phyloP scores from a whole-genome alignment of 2,888 invertebrate species.

The Schizaphis graminum region DNA sequence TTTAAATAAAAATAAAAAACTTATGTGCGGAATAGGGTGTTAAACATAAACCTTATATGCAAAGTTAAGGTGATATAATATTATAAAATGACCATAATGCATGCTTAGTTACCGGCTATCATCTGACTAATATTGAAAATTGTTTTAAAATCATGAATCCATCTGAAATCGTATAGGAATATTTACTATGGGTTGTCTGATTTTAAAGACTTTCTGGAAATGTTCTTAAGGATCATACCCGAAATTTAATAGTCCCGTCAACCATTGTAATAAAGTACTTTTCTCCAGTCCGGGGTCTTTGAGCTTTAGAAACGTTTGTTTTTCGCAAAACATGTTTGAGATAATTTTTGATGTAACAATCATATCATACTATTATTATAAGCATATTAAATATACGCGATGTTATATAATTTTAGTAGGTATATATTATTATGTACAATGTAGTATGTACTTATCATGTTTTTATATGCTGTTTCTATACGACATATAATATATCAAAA shows the following conservation, averaged over 20 bases:
- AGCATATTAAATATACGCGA: not conserved
- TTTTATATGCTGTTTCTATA: not conserved
- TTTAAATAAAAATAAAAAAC: too few species aligned
- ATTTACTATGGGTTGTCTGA: not conserved
- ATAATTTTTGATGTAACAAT: not conserved
- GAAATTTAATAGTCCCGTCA: not conserved
- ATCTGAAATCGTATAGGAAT: not conserved
- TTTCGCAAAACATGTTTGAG: not conserved
- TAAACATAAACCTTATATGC: too few species aligned
- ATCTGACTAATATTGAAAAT: not conserved
- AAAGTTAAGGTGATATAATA: too few species aligned
- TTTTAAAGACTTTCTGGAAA: not conserved
- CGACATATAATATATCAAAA: not conserved
- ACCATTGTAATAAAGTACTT: not conserved
- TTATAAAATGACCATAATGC: too few species aligned
- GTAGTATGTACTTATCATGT: not conserved
- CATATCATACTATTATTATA: not conserved
- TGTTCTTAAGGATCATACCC: not conserved
- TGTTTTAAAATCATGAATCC: not conserved
- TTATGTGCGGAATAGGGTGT: too few species aligned
- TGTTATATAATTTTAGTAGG: not conserved
- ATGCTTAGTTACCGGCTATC: not conserved
- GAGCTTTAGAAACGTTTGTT: not conserved
- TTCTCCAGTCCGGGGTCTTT: not conserved
- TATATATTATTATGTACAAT: too few species aligned